phyloP scores from a whole-genome alignment of 1,140 invertebrate species.

The Dendroctonus valens region DNA sequence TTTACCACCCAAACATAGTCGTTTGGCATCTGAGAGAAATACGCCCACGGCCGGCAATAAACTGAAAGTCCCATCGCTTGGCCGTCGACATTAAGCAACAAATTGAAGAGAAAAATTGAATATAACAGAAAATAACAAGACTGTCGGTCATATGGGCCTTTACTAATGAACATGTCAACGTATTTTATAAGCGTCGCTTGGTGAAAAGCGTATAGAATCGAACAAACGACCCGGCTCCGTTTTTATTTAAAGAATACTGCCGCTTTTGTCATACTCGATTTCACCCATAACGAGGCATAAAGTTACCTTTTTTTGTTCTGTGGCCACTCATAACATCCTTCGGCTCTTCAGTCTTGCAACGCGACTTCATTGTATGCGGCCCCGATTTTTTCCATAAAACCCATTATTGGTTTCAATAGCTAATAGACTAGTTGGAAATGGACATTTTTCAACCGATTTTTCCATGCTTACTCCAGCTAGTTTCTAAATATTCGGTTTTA shows the following conservation, averaged over 20 bases:
- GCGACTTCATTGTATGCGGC: conserved; percentile 14
- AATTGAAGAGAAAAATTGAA: conserved; percentile 35
- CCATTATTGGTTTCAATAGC: too few relatives aligned
- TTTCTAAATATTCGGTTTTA: too few relatives aligned
- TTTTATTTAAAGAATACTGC: conserved; percentile 34
- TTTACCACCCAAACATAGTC: conserved; percentile 16
- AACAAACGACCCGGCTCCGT: conserved; percentile 33
- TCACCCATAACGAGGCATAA: conserved; percentile 29
- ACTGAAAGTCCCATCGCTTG: conserved; percentile 32
- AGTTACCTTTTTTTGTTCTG: conserved; percentile 22
- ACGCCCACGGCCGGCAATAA: conserved; percentile 21
- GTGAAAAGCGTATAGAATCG: conserved; percentile 39
- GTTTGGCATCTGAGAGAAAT: conserved; percentile 12
- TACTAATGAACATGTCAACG: conserved; percentile 41
- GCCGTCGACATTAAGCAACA: conserved; percentile 23
- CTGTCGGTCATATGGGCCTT: conserved; percentile 24
- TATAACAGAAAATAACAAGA: conserved; percentile 33
- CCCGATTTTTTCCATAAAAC: too few relatives aligned
- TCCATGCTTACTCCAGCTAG: too few relatives aligned
- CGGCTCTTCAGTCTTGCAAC: conserved; percentile 7
- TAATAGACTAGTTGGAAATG: too few relatives aligned
- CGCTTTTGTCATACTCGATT: conserved; percentile 37
- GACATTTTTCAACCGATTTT: too few relatives aligned
- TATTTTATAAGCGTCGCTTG: conserved; percentile 35
- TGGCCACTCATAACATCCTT: conserved; percentile 18